A percentile compares a stretch with the other conserved stretches of the same genome.
Evolutionary conservation across 2,113 vertebrate species (phyloP).

Genomic region (Ardeotis arabs): DNA sequence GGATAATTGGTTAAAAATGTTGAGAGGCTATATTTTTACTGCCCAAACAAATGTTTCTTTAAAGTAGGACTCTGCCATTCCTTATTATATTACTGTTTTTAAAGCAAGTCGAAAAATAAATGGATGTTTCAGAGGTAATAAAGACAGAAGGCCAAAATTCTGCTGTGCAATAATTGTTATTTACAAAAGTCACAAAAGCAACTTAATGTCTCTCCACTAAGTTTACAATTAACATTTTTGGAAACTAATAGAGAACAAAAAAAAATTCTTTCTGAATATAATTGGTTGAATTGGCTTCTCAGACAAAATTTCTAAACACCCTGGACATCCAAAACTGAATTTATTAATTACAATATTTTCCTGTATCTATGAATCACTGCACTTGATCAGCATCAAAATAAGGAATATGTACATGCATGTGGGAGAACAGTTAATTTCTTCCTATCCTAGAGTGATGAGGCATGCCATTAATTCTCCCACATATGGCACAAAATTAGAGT

Average conservation of each 20-base stretch:
- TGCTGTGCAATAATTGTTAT: neutral
- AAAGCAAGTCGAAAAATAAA: conserved; percentile 3
- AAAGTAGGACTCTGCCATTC: neutral
- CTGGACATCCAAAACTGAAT: neutral
- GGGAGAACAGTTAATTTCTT: conserved; percentile 20
- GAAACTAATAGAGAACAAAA: neutral
- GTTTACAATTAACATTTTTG: neutral
- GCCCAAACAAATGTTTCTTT: neutral
- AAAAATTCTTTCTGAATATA: neutral
- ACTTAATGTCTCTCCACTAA: neutral
- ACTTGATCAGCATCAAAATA: neutral
- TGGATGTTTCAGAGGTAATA: neutral
- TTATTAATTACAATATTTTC: neutral
- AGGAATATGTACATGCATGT: neutral
- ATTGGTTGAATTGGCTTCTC: neutral
- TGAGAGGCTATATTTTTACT: conserved; percentile 34
- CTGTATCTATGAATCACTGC: neutral
- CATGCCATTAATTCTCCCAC: conserved; percentile 39
- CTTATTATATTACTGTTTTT: neutral
- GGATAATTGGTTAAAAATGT: neutral
- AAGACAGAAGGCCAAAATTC: neutral
- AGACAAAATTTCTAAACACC: neutral
- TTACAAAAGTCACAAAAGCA: neutral
- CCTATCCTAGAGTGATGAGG: neutral
- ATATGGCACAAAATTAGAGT: conserved; percentile 43